Evolutionary conservation across 2,113 vertebrate species (phyloP).

Genomic region (Phalacrocorax brasilianus): DNA sequence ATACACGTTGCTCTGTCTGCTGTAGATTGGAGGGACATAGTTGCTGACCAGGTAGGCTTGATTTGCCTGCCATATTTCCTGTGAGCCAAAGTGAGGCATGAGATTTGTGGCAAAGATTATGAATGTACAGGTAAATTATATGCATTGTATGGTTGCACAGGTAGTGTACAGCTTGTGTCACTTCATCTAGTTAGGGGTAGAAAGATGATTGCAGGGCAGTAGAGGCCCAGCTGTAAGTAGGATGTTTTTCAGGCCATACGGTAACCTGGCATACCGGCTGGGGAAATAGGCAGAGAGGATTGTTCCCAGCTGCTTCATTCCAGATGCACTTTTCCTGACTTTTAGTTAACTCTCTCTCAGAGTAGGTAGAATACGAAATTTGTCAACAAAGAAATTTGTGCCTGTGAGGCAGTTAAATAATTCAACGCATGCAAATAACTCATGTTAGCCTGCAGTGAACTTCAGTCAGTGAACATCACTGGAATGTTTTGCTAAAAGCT

Average conservation of each 20-base stretch:
- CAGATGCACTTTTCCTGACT: background rate
- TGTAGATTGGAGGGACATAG: background rate
- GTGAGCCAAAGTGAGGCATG: background rate
- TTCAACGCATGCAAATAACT: background rate
- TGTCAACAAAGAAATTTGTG: background rate
- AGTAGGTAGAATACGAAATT: background rate
- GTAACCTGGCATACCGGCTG: background rate
- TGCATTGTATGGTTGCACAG: background rate
- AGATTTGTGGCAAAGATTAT: background rate
- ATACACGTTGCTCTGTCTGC: fast-evolving
- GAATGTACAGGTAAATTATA: background rate
- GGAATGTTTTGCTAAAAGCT: background rate
- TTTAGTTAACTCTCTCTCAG: background rate
- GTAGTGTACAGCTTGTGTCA: background rate
- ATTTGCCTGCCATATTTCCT: background rate
- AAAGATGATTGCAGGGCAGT: background rate
- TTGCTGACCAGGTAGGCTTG: background rate
- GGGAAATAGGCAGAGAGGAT: background rate
- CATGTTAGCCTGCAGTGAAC: background rate
- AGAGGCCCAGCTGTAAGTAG: background rate
- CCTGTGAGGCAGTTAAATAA: background rate
- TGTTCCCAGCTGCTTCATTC: background rate
- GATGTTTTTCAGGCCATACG: background rate
- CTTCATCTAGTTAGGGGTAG: background rate
- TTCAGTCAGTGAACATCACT: background rate